Conservation (phyloP, 2,113 vertebrate genomes). For the Notothenia coriiceps region DNA sequence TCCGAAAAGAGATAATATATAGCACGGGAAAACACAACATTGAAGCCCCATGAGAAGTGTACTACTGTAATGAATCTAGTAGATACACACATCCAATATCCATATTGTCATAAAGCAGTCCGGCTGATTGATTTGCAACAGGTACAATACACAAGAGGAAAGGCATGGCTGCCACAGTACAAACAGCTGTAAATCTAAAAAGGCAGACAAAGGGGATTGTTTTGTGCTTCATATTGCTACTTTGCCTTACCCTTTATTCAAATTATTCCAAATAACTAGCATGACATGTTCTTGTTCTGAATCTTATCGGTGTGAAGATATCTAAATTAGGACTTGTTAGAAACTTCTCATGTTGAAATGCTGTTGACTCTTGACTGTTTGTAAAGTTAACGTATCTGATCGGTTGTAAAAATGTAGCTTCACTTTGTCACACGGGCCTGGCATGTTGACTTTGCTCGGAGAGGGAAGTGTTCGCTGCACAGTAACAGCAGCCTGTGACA, state of each 20-base stretch:
- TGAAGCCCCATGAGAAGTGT: too few relatives aligned
- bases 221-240: neutral
- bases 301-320: neutral
- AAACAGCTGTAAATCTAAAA: neutral
- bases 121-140: neutral
- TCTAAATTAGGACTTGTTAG: neutral
- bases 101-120: too few relatives aligned
- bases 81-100: neutral
- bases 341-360: slow-evolving; percentile 10
- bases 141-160: neutral
- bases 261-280: neutral
- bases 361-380: neutral
- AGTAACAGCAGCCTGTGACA: slow-evolving; percentile 28
- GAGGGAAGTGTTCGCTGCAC: slow-evolving; percentile 18
- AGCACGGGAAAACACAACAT: neutral
- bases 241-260: neutral
- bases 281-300: neutral
- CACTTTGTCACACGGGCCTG: neutral
- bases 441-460: slow-evolving; percentile 24
- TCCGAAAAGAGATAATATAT: too few relatives aligned
- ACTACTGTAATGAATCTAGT: too few relatives aligned
- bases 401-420: slow-evolving; percentile 8
- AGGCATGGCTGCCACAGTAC: neutral
- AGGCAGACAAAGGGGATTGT: neutral
- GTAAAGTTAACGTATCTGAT: neutral